Percentiles rank a stretch among this genome's conserved stretches.
Conservation (phyloP, 2,888 invertebrate species). For the Phyllotreta cruciferae region DNA sequence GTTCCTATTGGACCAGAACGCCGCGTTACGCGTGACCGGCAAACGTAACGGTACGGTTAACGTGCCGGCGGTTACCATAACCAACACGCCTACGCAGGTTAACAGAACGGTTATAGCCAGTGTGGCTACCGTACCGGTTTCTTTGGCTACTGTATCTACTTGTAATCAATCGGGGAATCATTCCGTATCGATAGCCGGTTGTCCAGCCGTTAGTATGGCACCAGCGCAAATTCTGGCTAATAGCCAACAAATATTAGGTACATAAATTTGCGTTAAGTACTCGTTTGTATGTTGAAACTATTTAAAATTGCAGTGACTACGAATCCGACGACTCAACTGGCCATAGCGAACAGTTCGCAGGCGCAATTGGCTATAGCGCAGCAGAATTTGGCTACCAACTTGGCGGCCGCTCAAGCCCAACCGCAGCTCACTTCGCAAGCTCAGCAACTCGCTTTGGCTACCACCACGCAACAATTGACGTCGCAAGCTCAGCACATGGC, state of each 20-base stretch:
- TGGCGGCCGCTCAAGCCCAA: constrained; percentile 53
- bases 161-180: constrained; percentile 58
- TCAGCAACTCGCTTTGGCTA: constrained; percentile 52
- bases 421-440: constrained; percentile 52
- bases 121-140: constrained; percentile 68
- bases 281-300: too few relatives aligned
- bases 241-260: constrained; percentile 60
- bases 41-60: constrained; percentile 65
- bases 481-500: constrained; percentile 55
- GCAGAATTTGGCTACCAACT: constrained; percentile 56
- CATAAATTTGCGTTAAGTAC: constrained; percentile 25
- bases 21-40: constrained; percentile 70
- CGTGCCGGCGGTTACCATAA: constrained; percentile 68
- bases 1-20: constrained; percentile 79
- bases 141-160: constrained; percentile 67
- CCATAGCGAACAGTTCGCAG: constrained; percentile 57
- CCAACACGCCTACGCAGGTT: constrained; percentile 61
- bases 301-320: constrained; percentile 54
- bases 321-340: constrained; percentile 56
- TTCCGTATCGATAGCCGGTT: constrained; percentile 65
- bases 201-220: constrained; percentile 68
- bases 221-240: constrained; percentile 61
- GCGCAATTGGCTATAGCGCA: constrained; percentile 59
- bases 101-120: constrained; percentile 67
- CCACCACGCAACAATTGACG: constrained; percentile 54